Conservation (phyloP, 2,888 invertebrate species). For the Agrenia bidenticulata region DNA sequence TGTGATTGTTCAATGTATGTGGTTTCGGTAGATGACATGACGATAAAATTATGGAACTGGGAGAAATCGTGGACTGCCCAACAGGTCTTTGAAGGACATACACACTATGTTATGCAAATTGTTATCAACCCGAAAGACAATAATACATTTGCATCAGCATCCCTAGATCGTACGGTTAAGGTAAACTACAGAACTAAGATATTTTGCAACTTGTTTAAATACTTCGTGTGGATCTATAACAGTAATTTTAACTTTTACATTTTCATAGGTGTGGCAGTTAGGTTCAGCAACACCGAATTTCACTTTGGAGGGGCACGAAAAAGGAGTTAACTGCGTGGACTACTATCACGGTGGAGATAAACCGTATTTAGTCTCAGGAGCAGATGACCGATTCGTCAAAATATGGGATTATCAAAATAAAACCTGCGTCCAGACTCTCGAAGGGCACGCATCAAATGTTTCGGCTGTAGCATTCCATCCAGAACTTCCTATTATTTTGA, state of each 20-base stretch:
- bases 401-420: conserved; percentile 99
- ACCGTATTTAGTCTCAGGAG: conserved; percentile 97
- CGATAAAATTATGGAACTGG: conserved; percentile 99
- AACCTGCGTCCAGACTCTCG: conserved; percentile 96
- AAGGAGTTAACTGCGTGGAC: conserved; percentile 98
- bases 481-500: conserved; percentile 92
- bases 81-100: conserved; percentile 98
- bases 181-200: too few species aligned
- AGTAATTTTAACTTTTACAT: neutral
- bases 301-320: conserved; percentile 96
- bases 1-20: neutral
- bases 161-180: conserved; percentile 94
- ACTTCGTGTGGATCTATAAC: neutral
- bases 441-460: conserved; percentile 73
- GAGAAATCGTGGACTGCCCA: conserved; percentile 97
- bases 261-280: conserved; percentile 84
- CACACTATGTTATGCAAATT: conserved; percentile 99
- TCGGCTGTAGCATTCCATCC: conserved; percentile 90
- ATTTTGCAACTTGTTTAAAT: too few species aligned
- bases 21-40: conserved; percentile 80
- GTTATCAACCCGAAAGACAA: conserved; percentile 99
- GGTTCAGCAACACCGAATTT: conserved; percentile 97
- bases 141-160: conserved; percentile 99
- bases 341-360: conserved; percentile 99
- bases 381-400: conserved; percentile 95